These are phyloP conservation scores for Rapana venosa DNA, from an alignment of 2,888 invertebrate species.

Conservation along the genomic window DNA sequence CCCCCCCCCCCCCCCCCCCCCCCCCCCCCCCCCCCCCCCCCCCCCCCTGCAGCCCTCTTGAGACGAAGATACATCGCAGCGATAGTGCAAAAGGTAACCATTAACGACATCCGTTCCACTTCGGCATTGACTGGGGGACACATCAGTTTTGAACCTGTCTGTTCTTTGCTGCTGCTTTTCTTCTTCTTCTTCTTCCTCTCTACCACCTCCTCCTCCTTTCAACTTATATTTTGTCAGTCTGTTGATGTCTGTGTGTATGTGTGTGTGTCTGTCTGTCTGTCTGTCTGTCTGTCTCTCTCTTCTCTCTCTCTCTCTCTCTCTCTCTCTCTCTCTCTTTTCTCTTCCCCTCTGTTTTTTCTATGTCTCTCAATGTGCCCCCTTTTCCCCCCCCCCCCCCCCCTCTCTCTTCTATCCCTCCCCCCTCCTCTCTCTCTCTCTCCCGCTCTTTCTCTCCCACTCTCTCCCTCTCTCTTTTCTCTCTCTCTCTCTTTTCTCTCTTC, in stretches of 20 bases:
- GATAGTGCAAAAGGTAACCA: too few relatives aligned
- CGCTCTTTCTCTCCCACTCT: slow-evolving; percentile 16
- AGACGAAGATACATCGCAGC: too few relatives aligned
- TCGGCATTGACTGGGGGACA: too few relatives aligned
- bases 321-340: background rate
- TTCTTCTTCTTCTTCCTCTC: background rate
- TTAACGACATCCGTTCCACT: too few relatives aligned
- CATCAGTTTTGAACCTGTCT: too few relatives aligned
- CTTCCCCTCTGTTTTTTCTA: background rate
- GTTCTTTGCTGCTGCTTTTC: background rate
- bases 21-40: too few relatives aligned
- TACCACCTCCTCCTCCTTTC: background rate
- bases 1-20: too few relatives aligned
- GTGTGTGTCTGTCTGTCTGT: background rate
- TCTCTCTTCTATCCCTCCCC: background rate
- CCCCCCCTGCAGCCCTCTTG: too few relatives aligned
- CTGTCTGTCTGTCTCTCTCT: slow-evolving; percentile 26
- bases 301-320: background rate
- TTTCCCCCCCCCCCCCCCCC: slow-evolving; percentile 17
- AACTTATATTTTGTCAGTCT: background rate
- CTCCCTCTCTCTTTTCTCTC: background rate
- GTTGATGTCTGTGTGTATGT: too few relatives aligned
- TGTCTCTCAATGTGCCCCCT: background rate
- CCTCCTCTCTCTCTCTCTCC: background rate
- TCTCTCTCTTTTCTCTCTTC: background rate